phyloP scores from a whole-genome alignment of 2,888 invertebrate species.

The Troides helena region DNA sequence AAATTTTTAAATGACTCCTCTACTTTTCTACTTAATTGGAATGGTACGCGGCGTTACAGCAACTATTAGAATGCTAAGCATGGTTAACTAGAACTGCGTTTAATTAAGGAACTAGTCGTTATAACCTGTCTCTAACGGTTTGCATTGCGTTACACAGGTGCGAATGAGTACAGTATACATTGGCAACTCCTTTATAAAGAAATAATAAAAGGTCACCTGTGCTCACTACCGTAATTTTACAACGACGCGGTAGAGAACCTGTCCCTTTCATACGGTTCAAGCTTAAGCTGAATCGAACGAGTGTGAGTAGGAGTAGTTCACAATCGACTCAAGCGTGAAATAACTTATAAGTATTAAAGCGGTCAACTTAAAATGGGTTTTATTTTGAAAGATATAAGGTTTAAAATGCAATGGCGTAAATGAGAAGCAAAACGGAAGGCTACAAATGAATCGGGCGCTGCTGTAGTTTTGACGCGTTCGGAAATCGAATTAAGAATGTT shows the following conservation, averaged over 20 bases:
- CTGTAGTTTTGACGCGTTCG: slow-evolving; percentile 77
- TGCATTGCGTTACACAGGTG: slow-evolving; percentile 36
- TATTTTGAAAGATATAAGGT: slow-evolving; percentile 35
- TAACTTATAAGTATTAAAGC: slow-evolving; percentile 38
- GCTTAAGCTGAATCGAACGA: slow-evolving; percentile 76
- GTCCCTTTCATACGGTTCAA: slow-evolving; percentile 78
- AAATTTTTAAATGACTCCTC: slow-evolving; percentile 52
- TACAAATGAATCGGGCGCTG: slow-evolving; percentile 70
- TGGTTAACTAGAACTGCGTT: slow-evolving; percentile 63
- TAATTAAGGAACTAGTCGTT: slow-evolving; percentile 61
- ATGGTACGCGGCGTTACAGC: slow-evolving; percentile 52
- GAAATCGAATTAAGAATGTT: slow-evolving; percentile 78
- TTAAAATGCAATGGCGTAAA: slow-evolving; percentile 35
- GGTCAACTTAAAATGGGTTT: slow-evolving; percentile 38
- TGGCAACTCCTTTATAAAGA: slow-evolving; percentile 64
- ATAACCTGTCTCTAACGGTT: slow-evolving; percentile 50
- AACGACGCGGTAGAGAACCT: slow-evolving; percentile 75
- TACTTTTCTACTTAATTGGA: slow-evolving; percentile 60
- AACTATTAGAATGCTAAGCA: slow-evolving; percentile 69
- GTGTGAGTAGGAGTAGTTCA: slow-evolving; percentile 79
- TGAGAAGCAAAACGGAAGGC: slow-evolving; percentile 72
- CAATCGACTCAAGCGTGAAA: slow-evolving; percentile 44
- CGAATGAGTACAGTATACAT: slow-evolving; percentile 67
- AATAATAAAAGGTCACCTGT: slow-evolving; percentile 79
- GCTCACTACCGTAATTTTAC: slow-evolving; percentile 80